phyloP scores from a whole-genome alignment of 2,888 invertebrate genomes.

The Apomyelois bistriatella region DNA sequence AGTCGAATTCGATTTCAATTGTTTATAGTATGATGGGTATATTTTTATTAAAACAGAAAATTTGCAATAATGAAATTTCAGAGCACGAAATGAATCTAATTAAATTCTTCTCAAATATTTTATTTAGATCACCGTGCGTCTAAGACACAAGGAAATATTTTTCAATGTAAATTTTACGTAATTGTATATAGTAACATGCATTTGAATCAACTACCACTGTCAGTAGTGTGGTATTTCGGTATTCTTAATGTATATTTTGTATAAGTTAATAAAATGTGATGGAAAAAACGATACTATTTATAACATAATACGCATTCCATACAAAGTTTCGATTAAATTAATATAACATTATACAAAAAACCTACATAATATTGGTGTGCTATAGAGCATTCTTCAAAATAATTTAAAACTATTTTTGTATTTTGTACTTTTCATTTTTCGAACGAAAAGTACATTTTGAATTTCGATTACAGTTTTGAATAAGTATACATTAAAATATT shows the following conservation, averaged over 20 bases:
- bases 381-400: background rate
- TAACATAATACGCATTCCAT: conserved; percentile 71
- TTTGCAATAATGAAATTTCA: no score
- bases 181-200: no score
- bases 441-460: background rate
- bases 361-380: background rate
- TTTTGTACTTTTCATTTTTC: background rate
- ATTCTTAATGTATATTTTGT: conserved; percentile 18
- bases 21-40: no score
- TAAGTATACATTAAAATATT: no score
- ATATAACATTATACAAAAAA: conserved; percentile 4
- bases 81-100: no score
- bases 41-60: no score
- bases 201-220: background rate
- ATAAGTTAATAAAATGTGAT: conserved; percentile 28
- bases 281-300: conserved; percentile 69
- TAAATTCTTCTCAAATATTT: no score
- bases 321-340: conserved; percentile 17
- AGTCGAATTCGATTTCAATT: conserved; percentile 13
- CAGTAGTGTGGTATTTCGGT: background rate
- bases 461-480: background rate
- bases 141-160: no score
- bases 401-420: conserved; percentile 4
- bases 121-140: no score
- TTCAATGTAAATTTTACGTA: no score